Base-by-base conservation (phyloP, 2,113 vertebrate species). In the Chroicocephalus ridibundus region DNA sequence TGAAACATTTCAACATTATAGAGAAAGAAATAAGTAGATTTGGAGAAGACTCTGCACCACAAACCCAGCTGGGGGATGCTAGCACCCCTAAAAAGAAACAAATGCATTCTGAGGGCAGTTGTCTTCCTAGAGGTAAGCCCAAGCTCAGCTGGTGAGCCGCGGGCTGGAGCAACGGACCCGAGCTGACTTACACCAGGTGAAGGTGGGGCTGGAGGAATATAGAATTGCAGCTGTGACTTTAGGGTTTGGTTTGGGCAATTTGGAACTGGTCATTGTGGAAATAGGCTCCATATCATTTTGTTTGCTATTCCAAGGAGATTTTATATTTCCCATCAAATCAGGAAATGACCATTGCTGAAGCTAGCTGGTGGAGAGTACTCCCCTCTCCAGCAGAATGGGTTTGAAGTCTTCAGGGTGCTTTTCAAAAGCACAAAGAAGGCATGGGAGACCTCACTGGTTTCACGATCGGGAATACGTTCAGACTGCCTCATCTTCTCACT, bases 271-370 rank as follows among this genome's bases (percentile, higher is more conserved):
- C 31, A 0, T 10, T 21, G 27, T 31, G 70, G 78, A 31, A 52
- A 10, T 3, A 71, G 34, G 40, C 52, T 38, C 49, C 20, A 0
- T 32, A 34, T n/a, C 0, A 5, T 25, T 86, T 36, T 31, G 25
- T 71, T 40, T 58, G n/a, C 38, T 94, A 42, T 57, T 82, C 64
- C 55, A 34, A 61, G 46, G 58, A 72, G 84, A 42, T 36, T 25
- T 52, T 31, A 5, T 40, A 24, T 70, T 87, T 88, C 65, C 4
- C 24, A 27, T 69, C 51, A 51, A 81, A 82, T 22, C 17, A 16
- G 61, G 31, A 61, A 44, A 36, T 61, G 34, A 15, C 54, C 15
- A 7, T 24, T 46, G 46, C 82, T 65, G 42, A 40, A 34, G 68
- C 34, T 62, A 24, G 27, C 55, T 79, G 79, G 34, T 13, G 65